Conservation (phyloP, 2,113 vertebrate genomes). For the Trogon surrucura region DNA sequence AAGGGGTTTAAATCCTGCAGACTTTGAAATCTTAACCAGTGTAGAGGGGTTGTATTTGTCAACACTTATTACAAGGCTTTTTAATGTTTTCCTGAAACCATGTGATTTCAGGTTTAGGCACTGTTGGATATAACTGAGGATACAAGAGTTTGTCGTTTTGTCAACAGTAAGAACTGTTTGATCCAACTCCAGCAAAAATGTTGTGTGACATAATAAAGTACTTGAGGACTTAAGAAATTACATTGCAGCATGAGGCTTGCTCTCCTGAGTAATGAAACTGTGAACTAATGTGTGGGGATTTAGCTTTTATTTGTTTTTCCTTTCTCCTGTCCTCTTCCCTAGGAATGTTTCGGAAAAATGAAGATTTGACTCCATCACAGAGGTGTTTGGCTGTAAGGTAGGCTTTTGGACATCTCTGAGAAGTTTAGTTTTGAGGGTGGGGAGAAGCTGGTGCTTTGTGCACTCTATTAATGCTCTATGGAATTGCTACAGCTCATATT, state of each 20-base stretch:
- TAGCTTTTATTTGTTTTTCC: not conserved
- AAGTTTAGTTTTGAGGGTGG: not conserved
- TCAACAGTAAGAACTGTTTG: not conserved
- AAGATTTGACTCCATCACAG: conserved; percentile 88
- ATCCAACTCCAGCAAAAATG: not conserved
- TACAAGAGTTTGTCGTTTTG: not conserved
- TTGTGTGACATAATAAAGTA: not conserved
- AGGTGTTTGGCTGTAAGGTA: conserved; percentile 95
- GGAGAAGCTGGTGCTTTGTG: not conserved
- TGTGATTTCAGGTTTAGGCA: not conserved
- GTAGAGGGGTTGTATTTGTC: not conserved
- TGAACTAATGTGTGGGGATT: not conserved
- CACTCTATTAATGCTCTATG: not conserved
- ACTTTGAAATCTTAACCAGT: not conserved
- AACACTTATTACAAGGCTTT: not conserved
- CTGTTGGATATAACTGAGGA: not conserved
- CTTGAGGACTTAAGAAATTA: not conserved
- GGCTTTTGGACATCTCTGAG: conserved; percentile 53
- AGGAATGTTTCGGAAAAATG: conserved; percentile 91
- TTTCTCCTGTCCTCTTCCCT: not conserved
- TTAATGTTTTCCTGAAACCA: not conserved
- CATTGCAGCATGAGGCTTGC: not conserved
- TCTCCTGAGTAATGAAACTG: not conserved
- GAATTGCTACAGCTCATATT: not conserved
- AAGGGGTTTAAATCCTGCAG: not conserved